phyloP scores from a whole-genome alignment of 2,113 vertebrate species.

The Nothobranchius furzeri region DNA sequence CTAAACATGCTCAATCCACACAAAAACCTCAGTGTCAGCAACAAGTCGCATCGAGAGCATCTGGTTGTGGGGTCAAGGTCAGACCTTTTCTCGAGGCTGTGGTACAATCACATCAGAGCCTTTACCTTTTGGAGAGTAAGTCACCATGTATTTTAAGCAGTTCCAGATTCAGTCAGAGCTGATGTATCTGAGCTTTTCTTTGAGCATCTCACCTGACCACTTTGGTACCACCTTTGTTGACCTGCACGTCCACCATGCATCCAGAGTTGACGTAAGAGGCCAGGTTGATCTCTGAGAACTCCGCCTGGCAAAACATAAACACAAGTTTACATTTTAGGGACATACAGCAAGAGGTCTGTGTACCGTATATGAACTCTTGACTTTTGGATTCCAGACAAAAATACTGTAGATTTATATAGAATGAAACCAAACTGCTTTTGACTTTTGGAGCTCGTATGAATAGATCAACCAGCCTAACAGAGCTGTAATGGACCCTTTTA shows the following conservation, averaged over 20 bases:
- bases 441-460: neutral
- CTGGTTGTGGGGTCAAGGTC: neutral
- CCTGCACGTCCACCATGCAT: slow-evolving; percentile 95
- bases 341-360: neutral
- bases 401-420: neutral
- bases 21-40: slow-evolving; percentile 52
- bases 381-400: neutral
- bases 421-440: slow-evolving; percentile 5
- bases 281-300: slow-evolving; percentile 95
- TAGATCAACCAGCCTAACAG: neutral
- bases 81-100: neutral
- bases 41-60: slow-evolving; percentile 32
- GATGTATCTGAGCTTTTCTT: too few species aligned
- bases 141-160: too few species aligned
- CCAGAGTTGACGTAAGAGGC: slow-evolving; percentile 88
- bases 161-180: too few species aligned
- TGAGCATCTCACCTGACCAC: slow-evolving; percentile 87
- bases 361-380: neutral
- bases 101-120: too few species aligned
- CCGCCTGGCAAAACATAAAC: slow-evolving; percentile 79
- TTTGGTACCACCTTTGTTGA: slow-evolving; percentile 88
- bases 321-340: neutral
- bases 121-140: too few species aligned
- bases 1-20: slow-evolving; percentile 31
- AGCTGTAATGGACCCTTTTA: neutral